A percentile compares a stretch with the other conserved stretches of the same genome.
These are phyloP conservation scores for Oreonectes daqikongensis DNA, from an alignment of 2,797 vertebrate species.

Conservation along the genomic window DNA sequence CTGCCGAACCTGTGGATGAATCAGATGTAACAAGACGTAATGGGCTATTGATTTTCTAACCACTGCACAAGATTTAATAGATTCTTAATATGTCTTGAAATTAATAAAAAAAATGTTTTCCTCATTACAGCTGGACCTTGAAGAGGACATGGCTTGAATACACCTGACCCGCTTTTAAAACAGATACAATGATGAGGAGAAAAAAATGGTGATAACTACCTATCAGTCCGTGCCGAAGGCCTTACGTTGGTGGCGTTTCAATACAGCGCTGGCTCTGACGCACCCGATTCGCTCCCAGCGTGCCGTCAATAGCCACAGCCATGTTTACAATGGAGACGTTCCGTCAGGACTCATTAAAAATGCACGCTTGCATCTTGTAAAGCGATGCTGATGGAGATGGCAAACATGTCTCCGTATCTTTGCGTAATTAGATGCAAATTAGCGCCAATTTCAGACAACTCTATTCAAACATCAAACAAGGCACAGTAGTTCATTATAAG, in stretches of 20 bases:
- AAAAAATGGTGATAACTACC: background rate
- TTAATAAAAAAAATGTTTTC: constrained; percentile 44
- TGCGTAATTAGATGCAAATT: constrained; percentile 41
- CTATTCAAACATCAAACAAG: constrained; percentile 46
- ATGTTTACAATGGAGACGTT: constrained; percentile 1
- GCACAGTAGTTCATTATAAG: constrained; percentile 34
- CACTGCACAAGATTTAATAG: constrained; percentile 50
- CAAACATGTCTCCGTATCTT: constrained; percentile 30
- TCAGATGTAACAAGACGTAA: constrained; percentile 43
- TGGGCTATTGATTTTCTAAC: constrained; percentile 51
- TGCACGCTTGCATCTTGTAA: constrained; percentile 22
- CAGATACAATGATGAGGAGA: background rate
- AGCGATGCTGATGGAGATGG: constrained; percentile 33
- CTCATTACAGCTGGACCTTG: constrained; percentile 39
- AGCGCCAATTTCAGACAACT: constrained; percentile 29
- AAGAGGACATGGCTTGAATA: background rate
- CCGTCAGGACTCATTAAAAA: constrained; percentile 15
- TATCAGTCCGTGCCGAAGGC: background rate
- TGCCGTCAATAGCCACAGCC: background rate
- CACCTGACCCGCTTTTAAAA: constrained; percentile 9
- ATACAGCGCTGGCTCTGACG: background rate
- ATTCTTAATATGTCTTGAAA: constrained; percentile 37
- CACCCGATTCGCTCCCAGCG: background rate
- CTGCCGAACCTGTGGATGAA: constrained; percentile 32
- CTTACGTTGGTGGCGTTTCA: background rate